Conservation (phyloP, 2,888 invertebrate species). For the Ditula angustiorana region DNA sequence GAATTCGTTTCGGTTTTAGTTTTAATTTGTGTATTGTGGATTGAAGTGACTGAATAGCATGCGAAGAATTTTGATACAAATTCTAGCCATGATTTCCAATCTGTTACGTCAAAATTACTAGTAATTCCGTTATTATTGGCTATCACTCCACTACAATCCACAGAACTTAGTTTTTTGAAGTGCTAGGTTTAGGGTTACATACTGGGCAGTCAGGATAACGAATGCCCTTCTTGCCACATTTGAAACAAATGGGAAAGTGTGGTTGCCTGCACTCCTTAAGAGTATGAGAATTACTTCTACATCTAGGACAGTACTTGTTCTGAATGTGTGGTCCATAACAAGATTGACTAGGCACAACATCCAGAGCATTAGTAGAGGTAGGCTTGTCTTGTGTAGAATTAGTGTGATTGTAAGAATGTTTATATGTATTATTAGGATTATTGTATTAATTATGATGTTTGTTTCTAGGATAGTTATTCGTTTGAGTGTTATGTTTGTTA, state of each 20-base stretch:
- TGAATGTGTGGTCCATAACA: too few relatives aligned
- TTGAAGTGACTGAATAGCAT: constrained; percentile 5
- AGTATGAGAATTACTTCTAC: background rate
- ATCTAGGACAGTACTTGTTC: constrained; percentile 3
- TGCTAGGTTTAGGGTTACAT: background rate
- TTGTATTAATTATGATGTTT: background rate
- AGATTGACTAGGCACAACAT: background rate
- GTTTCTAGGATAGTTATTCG: background rate
- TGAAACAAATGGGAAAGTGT: constrained; percentile 1
- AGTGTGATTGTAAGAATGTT: background rate
- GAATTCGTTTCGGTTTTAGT: background rate
- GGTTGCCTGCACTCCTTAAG: background rate
- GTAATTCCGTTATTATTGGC: background rate
- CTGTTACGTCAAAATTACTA: background rate
- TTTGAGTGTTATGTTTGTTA: background rate
- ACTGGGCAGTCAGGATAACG: background rate
- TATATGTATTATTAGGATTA: too few relatives aligned
- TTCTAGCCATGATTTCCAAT: constrained; percentile 3
- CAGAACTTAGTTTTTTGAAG: background rate
- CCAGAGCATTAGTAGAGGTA: background rate
- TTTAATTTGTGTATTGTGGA: constrained; percentile 8
- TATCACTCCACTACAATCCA: background rate
- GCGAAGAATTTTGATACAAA: constrained; percentile 2
- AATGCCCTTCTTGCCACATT: background rate
- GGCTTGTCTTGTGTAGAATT: background rate